Conservation (phyloP, 2,113 vertebrate genomes). For the Solea senegalensis region DNA sequence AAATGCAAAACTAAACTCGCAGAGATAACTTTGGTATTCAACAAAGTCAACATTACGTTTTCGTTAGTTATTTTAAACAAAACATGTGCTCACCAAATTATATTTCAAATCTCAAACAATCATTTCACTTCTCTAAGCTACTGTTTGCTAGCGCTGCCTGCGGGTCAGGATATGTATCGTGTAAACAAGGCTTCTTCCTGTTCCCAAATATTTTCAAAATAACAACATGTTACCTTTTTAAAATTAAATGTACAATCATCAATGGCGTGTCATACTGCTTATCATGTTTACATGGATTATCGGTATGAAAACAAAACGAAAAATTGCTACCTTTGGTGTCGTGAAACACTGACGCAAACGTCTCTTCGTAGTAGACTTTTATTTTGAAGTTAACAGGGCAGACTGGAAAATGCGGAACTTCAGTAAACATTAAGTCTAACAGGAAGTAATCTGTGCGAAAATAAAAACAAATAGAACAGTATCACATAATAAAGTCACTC, state of each 20-base stretch:
- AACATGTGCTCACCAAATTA: constrained; percentile 17
- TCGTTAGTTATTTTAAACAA: background rate
- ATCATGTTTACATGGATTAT: too few relatives aligned
- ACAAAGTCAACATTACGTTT: rapidly evolving
- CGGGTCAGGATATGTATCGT: constrained; percentile 24
- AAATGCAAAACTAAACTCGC: background rate
- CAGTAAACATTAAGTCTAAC: background rate
- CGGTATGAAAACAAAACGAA: too few relatives aligned
- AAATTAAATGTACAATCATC: too few relatives aligned
- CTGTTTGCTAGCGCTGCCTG: constrained; percentile 8
- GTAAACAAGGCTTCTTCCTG: constrained; percentile 62
- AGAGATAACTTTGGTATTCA: background rate
- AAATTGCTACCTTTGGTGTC: too few relatives aligned
- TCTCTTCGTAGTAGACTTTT: constrained; percentile 22
- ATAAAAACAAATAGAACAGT: background rate
- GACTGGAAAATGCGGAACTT: background rate
- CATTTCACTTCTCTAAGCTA: constrained; percentile 14
- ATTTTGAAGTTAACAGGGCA: constrained; percentile 49
- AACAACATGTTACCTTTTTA: background rate
- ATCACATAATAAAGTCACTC: background rate
- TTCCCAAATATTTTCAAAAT: constrained; percentile 47
- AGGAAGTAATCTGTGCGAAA: background rate
- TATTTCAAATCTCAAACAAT: constrained; percentile 7
- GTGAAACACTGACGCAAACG: too few relatives aligned
- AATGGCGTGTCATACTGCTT: too few relatives aligned